Base-by-base conservation (phyloP, 2,888 invertebrate species). In the Polydrusus pterygomalis region DNA sequence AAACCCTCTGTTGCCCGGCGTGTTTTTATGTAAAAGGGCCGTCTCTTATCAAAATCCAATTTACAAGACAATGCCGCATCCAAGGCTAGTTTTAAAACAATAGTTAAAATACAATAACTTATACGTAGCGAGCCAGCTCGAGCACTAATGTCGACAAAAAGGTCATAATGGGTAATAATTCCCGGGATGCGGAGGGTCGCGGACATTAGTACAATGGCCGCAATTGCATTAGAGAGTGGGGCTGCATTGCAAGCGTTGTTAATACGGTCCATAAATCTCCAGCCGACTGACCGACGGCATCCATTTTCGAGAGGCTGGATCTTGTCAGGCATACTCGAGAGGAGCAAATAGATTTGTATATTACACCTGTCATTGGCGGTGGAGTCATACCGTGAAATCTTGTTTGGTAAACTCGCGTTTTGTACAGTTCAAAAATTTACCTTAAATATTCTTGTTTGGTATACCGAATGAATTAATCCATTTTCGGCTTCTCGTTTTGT, bases 221-320 rank as follows among this genome's bases (percentile, higher is more conserved):
- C 84, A 83, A 84, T 83, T 82, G 83, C 84, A 84, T 84, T 82
- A 80, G 81, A 78, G 78, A 78, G 78, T 79, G 81, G 79, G 77
- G 81, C 82, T 77, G 82, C 81, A 81, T 81, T 81, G 83, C 82
- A 80, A 82, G 82, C 82, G 80, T 79, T 78, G 82, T 83, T 84
- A 84, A 84, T 84, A 83, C 83, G 82, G 81, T 73, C 77, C 82
- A 81, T 84, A 84, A 84, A 84, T 84, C 83, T 82, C 81, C 78
- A 80, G 79, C 79, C 79, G 79, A 80, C 82, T 82, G 83, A 82
- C 82, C 83, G 80, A n/a, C n/a, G n/a, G 80, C 77, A 82, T 83
- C 82, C 80, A 82, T 82, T 83, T 78, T 79, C 67, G 58, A 63
- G 63, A 54, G 62, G 49, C 40, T 69, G 25, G 58, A 25, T 69